Percentiles rank a stretch among this genome's conserved stretches.
Evolutionary conservation across 2,888 invertebrate species (phyloP).

Genomic region (Heliconius ismenius): DNA sequence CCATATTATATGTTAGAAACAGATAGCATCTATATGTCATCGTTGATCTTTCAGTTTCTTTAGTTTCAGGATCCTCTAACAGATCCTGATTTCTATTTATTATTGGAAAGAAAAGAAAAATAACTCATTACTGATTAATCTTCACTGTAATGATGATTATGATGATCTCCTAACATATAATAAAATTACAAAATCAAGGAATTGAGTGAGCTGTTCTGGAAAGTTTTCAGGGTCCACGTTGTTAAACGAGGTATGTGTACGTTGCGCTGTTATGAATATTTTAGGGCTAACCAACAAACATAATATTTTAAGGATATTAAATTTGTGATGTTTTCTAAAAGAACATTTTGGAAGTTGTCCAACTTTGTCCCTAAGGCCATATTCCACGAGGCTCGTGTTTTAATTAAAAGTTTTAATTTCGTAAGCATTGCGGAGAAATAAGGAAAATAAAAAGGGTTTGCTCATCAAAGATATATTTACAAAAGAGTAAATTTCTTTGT

Average conservation of each 20-base stretch:
- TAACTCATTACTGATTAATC: too few species aligned
- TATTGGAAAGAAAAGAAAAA: too few species aligned
- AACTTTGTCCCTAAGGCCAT: constrained; percentile 27
- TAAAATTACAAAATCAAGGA: not conserved
- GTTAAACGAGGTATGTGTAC: not conserved
- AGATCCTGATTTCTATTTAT: too few species aligned
- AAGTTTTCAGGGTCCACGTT: not conserved
- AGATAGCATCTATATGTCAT: too few species aligned
- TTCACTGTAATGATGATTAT: too few species aligned
- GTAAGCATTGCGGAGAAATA: constrained; percentile 33
- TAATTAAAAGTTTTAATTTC: constrained; percentile 42
- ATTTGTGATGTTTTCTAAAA: constrained; percentile 14
- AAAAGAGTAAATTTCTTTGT: constrained; percentile 46
- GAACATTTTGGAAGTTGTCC: constrained; percentile 16
- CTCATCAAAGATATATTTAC: constrained; percentile 46
- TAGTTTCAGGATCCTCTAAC: too few species aligned
- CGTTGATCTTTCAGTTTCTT: too few species aligned
- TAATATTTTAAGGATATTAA: not conserved
- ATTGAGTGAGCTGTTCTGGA: not conserved
- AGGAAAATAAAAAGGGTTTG: constrained; percentile 41
- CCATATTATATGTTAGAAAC: too few species aligned
- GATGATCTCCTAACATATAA: too few species aligned
- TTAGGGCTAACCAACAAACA: not conserved
- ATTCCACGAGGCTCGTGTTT: constrained; percentile 29
- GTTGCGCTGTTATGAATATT: not conserved